Conservation (phyloP, 2,113 vertebrate species). For the Podilymbus podiceps region DNA sequence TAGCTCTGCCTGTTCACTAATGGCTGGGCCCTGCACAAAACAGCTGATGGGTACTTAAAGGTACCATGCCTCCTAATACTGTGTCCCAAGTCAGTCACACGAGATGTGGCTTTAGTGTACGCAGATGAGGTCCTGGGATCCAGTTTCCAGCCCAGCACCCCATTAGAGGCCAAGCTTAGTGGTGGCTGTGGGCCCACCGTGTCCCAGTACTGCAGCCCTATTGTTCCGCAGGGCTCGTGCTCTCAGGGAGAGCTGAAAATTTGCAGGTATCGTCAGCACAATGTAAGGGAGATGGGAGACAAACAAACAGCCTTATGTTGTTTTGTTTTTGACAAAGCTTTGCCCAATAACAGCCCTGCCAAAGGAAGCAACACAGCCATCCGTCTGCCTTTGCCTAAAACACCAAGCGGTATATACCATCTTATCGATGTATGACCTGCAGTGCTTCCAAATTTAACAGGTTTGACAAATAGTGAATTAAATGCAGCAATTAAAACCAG, state of each 20-base stretch:
- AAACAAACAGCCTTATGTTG: conserved; percentile 52
- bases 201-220: accelerated
- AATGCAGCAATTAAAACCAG: conserved; percentile 48
- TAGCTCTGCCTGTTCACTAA: background rate
- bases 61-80: background rate
- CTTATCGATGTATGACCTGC: background rate
- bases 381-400: conserved; percentile 42
- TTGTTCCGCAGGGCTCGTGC: background rate
- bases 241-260: background rate
- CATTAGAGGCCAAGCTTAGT: background rate
- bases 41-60: background rate
- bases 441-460: conserved; percentile 48
- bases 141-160: background rate
- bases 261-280: background rate
- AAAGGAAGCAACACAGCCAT: conserved; percentile 37
- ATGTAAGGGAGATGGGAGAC: background rate
- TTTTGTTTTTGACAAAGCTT: conserved; percentile 29
- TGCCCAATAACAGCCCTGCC: conserved; percentile 31
- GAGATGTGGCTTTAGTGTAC: background rate
- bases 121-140: background rate
- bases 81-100: background rate
- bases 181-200: background rate
- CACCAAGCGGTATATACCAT: background rate
- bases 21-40: background rate
- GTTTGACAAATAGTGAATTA: conserved; percentile 52